Percentiles rank a stretch among this genome's conserved stretches.
Conservation (phyloP, 2,888 invertebrate genomes). For the Dasypogon diadema region DNA sequence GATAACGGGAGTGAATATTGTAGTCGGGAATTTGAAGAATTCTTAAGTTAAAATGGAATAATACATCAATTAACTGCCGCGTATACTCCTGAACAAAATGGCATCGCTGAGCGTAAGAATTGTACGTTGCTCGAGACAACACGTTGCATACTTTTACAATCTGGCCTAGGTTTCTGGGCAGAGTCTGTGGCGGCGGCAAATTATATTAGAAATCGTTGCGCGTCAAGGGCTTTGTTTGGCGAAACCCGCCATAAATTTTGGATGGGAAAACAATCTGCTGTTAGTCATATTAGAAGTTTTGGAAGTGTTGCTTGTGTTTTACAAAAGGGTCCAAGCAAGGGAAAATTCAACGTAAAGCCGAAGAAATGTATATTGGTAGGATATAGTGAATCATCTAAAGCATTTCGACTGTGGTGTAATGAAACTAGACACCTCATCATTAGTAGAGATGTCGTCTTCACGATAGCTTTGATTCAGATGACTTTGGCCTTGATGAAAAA, state of each 20-base stretch:
- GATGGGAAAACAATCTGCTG: neutral
- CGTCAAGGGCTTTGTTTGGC: neutral
- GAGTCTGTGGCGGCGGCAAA: neutral
- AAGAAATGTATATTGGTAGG: slow-evolving; percentile 3
- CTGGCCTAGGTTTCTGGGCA: neutral
- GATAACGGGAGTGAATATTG: no score
- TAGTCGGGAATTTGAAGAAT: neutral
- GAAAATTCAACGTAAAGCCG: slow-evolving; percentile 53
- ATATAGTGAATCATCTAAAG: slow-evolving; percentile 8
- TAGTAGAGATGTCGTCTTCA: neutral
- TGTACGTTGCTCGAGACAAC: no score
- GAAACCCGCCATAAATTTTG: neutral
- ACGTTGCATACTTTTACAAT: no score
- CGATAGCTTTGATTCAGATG: no score
- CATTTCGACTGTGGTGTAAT: neutral
- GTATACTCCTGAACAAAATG: neutral
- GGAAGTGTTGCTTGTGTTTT: neutral
- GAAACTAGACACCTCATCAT: neutral
- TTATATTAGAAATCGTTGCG: neutral
- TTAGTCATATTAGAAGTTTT: neutral
- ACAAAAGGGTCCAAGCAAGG: slow-evolving; percentile 39
- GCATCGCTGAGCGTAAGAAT: neutral
- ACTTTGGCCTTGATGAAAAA: neutral
- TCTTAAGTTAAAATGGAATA: neutral
- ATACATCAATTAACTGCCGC: neutral